These are phyloP conservation scores for Microcebus tavaratra DNA, from an alignment of 2,113 vertebrate species.

Conservation along the genomic window DNA sequence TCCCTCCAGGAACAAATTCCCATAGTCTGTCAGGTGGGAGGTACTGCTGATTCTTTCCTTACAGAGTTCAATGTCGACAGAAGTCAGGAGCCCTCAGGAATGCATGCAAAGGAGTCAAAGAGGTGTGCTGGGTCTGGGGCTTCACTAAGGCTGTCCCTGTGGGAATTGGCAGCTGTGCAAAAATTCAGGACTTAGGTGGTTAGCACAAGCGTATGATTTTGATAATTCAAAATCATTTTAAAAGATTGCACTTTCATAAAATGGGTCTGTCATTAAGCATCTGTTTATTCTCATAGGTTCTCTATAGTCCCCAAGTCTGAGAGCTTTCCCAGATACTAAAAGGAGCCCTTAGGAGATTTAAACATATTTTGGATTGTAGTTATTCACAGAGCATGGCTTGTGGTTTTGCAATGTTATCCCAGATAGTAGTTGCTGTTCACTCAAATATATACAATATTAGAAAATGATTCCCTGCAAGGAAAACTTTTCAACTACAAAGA, in stretches of 20 bases:
- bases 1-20: not conserved
- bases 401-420: not conserved
- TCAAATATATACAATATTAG: not conserved
- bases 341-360: not conserved
- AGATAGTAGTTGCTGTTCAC: not conserved
- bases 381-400: not conserved
- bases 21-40: not conserved
- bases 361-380: not conserved
- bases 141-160: not conserved
- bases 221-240: constrained; percentile 12
- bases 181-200: not conserved
- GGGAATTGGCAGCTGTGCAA: not conserved
- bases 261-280: not conserved
- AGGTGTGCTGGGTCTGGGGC: not conserved
- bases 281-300: not conserved
- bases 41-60: not conserved
- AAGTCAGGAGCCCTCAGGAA: not conserved
- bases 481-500: constrained; percentile 26
- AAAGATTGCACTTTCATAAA: not conserved
- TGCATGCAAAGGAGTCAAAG: not conserved
- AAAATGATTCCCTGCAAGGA: constrained; percentile 45
- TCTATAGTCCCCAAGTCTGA: not conserved
- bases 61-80: not conserved
- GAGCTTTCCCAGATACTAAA: not conserved
- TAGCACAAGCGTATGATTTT: not conserved